Evolutionary conservation across 2,113 vertebrate genomes (phyloP).

Genomic region (Chrysemys picta): DNA sequence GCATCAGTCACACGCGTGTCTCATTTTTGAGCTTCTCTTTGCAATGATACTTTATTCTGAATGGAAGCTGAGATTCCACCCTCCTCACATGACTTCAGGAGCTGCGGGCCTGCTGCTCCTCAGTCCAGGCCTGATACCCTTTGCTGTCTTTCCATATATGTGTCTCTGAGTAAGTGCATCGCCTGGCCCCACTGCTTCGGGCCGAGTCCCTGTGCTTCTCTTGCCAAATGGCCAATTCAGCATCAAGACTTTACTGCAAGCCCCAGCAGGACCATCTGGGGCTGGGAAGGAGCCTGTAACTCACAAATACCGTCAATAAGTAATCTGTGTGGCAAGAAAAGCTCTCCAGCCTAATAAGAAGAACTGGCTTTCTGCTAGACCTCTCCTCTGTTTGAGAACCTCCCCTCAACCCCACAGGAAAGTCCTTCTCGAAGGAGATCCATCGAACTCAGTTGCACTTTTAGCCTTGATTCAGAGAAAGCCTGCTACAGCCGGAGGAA

Average conservation of each 20-base stretch:
- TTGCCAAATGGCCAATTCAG: not conserved
- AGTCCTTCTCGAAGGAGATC: not conserved
- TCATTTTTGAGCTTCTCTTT: rapidly evolving
- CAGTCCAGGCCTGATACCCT: not conserved
- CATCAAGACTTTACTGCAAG: not conserved
- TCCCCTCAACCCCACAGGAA: not conserved
- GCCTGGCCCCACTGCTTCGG: not conserved
- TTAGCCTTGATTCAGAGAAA: rapidly evolving
- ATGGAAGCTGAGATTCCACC: not conserved
- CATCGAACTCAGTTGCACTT: rapidly evolving
- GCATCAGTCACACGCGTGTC: rapidly evolving
- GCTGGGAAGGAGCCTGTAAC: not conserved
- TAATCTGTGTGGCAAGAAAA: rapidly evolving
- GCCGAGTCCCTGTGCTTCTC: not conserved
- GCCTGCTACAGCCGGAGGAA: not conserved
- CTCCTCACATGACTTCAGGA: not conserved
- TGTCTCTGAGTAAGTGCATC: rapidly evolving
- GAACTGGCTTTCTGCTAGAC: not conserved
- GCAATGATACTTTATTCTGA: not conserved
- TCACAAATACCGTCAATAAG: not conserved
- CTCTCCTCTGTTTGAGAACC: not conserved
- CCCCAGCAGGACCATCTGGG: not conserved
- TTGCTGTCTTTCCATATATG: rapidly evolving
- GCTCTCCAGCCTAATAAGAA: not conserved
- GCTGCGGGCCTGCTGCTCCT: not conserved